Conservation (phyloP, 1,140 invertebrate species). For the Hirudo medicinalis region DNA sequence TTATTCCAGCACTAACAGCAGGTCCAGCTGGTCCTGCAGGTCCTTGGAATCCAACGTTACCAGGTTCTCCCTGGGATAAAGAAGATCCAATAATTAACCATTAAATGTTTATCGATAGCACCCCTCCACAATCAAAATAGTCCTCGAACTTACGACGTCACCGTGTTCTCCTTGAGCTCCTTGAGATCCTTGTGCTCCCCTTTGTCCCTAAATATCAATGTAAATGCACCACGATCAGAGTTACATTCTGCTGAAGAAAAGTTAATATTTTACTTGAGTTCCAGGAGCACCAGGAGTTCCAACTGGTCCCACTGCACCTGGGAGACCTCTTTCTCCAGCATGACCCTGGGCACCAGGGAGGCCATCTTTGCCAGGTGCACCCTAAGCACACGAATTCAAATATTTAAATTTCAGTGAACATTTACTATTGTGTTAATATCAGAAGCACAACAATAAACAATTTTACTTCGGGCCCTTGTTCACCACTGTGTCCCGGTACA, state of each 20-base stretch:
- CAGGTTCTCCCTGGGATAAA: neutral
- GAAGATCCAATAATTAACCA: neutral
- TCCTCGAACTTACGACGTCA: neutral
- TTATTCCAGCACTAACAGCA: neutral
- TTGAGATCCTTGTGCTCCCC: neutral
- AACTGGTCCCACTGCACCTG: neutral
- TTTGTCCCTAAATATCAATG: neutral
- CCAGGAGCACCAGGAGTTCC: neutral
- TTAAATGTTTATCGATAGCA: neutral
- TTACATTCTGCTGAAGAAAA: neutral
- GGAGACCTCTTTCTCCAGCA: constrained; percentile 1
- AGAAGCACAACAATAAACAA: neutral
- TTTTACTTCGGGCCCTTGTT: neutral
- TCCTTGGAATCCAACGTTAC: neutral
- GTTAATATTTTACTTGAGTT: neutral
- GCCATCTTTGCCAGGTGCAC: constrained; percentile 8
- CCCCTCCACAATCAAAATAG: neutral
- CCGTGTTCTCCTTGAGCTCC: constrained; percentile 1
- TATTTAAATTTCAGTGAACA: neutral
- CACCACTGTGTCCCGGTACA: neutral
- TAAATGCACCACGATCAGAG: neutral
- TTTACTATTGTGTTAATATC: too few relatives aligned
- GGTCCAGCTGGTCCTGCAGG: constrained; percentile 1
- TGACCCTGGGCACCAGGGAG: neutral
- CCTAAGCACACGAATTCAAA: neutral